Conservation (phyloP, 2,888 invertebrate species). For the Dynastes tityus region DNA sequence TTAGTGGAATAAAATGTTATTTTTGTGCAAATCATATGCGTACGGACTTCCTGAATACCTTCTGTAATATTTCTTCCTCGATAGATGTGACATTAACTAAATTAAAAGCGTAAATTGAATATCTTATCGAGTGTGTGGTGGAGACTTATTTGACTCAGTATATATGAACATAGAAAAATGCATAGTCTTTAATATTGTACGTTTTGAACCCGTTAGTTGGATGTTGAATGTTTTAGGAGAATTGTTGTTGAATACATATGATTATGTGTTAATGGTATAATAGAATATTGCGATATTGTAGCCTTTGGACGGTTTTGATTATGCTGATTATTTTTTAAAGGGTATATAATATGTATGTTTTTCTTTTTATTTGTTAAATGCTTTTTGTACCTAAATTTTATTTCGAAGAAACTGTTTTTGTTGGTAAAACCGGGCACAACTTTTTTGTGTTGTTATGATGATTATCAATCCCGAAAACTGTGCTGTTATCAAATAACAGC, state of each 20-base stretch:
- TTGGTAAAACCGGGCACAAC: background rate
- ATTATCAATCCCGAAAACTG: too few relatives aligned
- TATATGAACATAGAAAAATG: background rate
- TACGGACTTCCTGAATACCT: too few relatives aligned
- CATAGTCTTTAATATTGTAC: too few relatives aligned
- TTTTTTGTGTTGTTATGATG: too few relatives aligned
- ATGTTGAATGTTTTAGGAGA: constrained; percentile 3
- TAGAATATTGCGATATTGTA: constrained; percentile 7
- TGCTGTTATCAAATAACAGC: too few relatives aligned
- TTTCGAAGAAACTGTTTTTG: background rate
- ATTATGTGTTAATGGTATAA: background rate
- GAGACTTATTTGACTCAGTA: background rate
- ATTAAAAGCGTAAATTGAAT: too few relatives aligned
- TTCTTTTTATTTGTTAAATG: background rate
- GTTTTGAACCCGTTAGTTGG: too few relatives aligned
- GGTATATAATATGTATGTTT: background rate
- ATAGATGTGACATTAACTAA: too few relatives aligned
- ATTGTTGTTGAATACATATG: constrained; percentile 2
- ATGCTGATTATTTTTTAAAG: background rate
- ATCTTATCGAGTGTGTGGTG: too few relatives aligned
- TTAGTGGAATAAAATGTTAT: too few relatives aligned
- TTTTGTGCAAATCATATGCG: too few relatives aligned
- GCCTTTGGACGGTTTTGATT: background rate
- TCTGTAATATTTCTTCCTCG: too few relatives aligned
- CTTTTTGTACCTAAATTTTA: background rate